Evolutionary conservation across 2,113 vertebrate genomes (phyloP), one percentile per base, ranked within the genome.

Genomic region (Mola mola): DNA sequence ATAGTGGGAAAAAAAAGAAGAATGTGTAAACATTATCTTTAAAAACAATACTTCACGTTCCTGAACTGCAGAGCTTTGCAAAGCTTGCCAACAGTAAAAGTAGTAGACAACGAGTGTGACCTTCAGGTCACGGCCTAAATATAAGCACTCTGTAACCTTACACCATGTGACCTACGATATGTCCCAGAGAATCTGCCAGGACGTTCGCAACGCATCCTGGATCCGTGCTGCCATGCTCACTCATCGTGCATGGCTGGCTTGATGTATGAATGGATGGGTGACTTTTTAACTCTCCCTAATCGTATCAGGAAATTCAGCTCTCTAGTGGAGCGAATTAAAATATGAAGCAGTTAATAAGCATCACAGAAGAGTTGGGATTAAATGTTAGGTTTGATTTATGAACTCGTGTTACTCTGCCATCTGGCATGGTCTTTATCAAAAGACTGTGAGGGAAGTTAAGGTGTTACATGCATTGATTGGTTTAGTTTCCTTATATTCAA

Each of bases 91-190:
- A 50, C 65, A 41, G 50, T 70, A 72, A 72, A 78, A 29, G 61
- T 63, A 80, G 61, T 2, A 19, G 28, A 43, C 55, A 77, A 53
- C 0, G 3, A 20, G 21, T 50, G 36, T 38, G 69, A 82, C 59
- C 75, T 56, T 22, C 7, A 36, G 58, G 79, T 75, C 46, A 77
- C 25, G 22, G 25, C 78, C n/a, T 84, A 86, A 77, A 78, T 77
- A 81, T 85, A 79, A 46, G 36, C 65, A 55, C 31, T n/a, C 61
- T 62, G 79, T 65, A 84, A 87, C 74, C 19, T 38, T 57, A 88
- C 70, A 68, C 74, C 13, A 2, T 46, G 21, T 65, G 75, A 77
- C 77, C 78, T 62, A 40, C 47, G 46, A 60, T 72, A 21, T 58
- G 8, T 38, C 34, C n/a, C 19, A 12, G 22, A 47, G 17, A 50